These are phyloP conservation scores for Axea sp. DNA, from an alignment of 2,888 invertebrate species.

Conservation along the genomic window DNA sequence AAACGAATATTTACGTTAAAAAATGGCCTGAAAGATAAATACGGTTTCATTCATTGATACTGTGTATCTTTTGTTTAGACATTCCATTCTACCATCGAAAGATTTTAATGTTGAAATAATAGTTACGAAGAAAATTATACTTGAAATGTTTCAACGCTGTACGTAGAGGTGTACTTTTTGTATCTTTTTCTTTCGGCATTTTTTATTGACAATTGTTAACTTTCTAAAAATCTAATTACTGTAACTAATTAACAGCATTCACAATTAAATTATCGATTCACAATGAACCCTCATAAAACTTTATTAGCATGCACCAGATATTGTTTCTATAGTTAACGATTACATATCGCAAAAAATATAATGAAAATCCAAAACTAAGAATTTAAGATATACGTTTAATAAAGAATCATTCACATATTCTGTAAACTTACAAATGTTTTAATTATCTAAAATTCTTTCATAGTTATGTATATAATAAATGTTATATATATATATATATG, in stretches of 20 bases:
- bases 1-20: too few species aligned
- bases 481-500: too few species aligned
- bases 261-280: constrained; percentile 4
- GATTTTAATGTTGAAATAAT: constrained; percentile 14
- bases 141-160: too few species aligned
- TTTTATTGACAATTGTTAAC: too few species aligned
- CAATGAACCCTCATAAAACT: constrained; percentile 6
- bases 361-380: too few species aligned
- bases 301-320: constrained; percentile 1
- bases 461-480: too few species aligned
- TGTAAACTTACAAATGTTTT: too few species aligned
- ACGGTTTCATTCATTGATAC: constrained; percentile 17
- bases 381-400: too few species aligned
- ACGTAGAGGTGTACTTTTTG: too few species aligned
- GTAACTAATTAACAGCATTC: constrained; percentile 10
- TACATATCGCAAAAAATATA: constrained; percentile 2
- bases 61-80: constrained; percentile 8
- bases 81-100: background rate
- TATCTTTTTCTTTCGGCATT: too few species aligned
- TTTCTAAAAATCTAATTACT: constrained; percentile 19
- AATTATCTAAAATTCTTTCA: too few species aligned
- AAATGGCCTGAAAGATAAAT: constrained; percentile 6
- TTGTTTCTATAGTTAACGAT: background rate
- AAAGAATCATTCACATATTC: too few species aligned
- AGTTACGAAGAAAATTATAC: constrained; percentile 3